Percentiles rank a stretch among this genome's conserved stretches.
phyloP scores from a whole-genome alignment of 2,888 invertebrate genomes.

The Sinhomidia bicolor region DNA sequence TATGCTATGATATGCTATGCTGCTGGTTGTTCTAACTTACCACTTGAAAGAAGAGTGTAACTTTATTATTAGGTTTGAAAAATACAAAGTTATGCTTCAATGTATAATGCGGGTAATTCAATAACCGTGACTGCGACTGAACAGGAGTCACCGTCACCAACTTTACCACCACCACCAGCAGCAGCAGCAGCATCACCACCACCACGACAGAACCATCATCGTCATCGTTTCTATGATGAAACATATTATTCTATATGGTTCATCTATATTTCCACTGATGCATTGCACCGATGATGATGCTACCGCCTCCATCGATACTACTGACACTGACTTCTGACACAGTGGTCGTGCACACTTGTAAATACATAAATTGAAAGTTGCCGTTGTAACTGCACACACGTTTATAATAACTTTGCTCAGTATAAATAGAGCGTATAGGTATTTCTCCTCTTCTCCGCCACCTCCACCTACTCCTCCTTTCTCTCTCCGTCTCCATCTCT shows the following conservation, averaged over 20 bases:
- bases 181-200: not conserved
- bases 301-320: too few species aligned
- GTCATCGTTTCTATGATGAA: too few species aligned
- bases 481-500: not conserved
- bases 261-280: not conserved
- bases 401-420: conserved; percentile 20
- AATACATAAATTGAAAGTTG: not conserved
- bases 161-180: not conserved
- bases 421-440: not conserved
- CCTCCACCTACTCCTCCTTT: not conserved
- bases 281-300: not conserved
- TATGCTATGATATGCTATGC: not conserved
- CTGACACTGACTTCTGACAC: not conserved
- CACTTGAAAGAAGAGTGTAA: not conserved
- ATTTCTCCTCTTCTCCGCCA: not conserved
- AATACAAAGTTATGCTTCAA: conserved; percentile 12
- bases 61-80: conserved; percentile 34
- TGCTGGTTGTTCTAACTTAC: conserved; percentile 6
- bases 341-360: conserved; percentile 5
- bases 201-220: too few species aligned
- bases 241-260: not conserved
- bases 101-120: conserved; percentile 36
- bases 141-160: conserved; percentile 23
- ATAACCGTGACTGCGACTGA: conserved; percentile 31
- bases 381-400: not conserved